These are phyloP conservation scores for Esperia sulphurella DNA, from an alignment of 2,888 invertebrate genomes.

Conservation along the genomic window DNA sequence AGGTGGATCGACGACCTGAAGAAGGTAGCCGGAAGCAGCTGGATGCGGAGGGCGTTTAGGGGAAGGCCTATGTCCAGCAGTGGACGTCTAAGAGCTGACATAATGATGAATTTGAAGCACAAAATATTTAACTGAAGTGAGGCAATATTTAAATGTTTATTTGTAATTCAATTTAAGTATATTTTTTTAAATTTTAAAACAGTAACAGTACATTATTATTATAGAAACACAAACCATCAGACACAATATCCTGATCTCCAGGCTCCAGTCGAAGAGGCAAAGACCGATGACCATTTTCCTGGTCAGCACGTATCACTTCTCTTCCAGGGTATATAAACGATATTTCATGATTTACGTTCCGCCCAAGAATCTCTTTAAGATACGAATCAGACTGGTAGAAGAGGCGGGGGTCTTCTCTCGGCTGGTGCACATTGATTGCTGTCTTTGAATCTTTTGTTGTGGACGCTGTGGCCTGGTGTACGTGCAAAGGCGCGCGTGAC, in stretches of 20 bases:
- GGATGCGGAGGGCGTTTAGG: no score
- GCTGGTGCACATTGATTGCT: slow-evolving; percentile 48
- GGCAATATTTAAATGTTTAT: no score
- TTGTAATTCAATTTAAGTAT: no score
- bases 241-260: slow-evolving; percentile 22
- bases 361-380: slow-evolving; percentile 53
- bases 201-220: no score
- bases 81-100: no score
- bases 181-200: no score
- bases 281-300: slow-evolving; percentile 21
- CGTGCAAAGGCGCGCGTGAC: slow-evolving; percentile 38
- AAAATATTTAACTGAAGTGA: no score
- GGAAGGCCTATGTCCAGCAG: no score
- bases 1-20: no score
- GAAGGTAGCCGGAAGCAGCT: no score
- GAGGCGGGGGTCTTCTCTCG: slow-evolving; percentile 63
- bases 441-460: slow-evolving; percentile 21
- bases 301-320: slow-evolving; percentile 44
- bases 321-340: slow-evolving; percentile 51
- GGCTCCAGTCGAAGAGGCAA: slow-evolving; percentile 27
- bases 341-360: slow-evolving; percentile 52
- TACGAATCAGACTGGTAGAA: slow-evolving; percentile 69
- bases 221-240: neutral
- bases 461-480: slow-evolving; percentile 37
- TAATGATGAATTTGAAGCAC: no score